Base-by-base conservation (phyloP, 2,797 vertebrate species). In the Muscicapa comitata region DNA sequence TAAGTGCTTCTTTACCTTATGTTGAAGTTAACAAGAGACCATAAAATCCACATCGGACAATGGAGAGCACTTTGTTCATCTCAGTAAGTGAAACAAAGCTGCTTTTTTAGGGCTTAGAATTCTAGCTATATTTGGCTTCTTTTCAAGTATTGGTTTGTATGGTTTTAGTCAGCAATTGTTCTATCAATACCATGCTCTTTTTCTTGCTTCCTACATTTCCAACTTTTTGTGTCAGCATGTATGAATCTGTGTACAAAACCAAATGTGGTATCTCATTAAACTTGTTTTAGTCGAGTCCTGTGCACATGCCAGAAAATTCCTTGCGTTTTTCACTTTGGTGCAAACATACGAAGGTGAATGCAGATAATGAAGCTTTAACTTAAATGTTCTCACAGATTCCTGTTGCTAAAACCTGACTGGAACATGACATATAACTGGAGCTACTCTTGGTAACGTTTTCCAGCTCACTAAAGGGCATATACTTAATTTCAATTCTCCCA, bases 241-340 rank as follows among this genome's bases (percentile, higher is more conserved):
- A 58, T 12, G n/a, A 91, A 88, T 72, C 57, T 68, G 43, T 33
- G 67, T 81, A 59, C 81, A 91, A 59, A 90, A 76, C 73, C 25
- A 81, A 94, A 91, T 19, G 9, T n/a, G 72, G 62, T 96, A 95
- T 94, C 94, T 81, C 33, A 86, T 43, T 50, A 81, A 95, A 79
- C 59, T 90, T 78, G 71, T 51, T 96, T 93, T 79, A 94, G 73
- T 61, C 45, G 78, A 65, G 38, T 55, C 81, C 72, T 74, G 72
- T 28, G 37, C 26, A 45, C 17, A 80, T 90, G 88, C 92, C 95
- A 95, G 84, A 62, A 90, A 96, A 98, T 97, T 97, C 96, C 71
- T 95, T 54, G 65, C 95, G 96, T 97, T 97, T 97, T 95, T 97
- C 58, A 85, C 54, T 72, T 75, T 57, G 71, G 42, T 79, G 55